Evolutionary conservation across 30 jellyfish, hydroid and myxozoan species (phyloP).

Genomic region (Rhopilema esculentum): DNA sequence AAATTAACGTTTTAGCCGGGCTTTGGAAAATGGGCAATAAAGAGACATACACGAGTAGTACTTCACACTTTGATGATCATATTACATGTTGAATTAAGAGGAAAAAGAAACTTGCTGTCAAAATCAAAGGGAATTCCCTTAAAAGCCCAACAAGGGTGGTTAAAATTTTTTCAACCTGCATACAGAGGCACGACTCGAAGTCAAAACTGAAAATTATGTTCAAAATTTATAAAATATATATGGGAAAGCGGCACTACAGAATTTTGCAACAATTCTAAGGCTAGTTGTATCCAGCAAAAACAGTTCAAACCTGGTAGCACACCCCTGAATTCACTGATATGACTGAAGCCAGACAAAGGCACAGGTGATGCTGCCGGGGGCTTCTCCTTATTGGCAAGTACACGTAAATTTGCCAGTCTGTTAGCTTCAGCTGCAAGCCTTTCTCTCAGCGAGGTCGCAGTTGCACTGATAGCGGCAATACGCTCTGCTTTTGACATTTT

Average conservation of each 20-base stretch:
- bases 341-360: not conserved
- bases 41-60: too few relatives aligned
- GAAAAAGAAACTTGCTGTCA: too few relatives aligned
- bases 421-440: conserved; percentile 86
- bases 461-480: conserved; percentile 88
- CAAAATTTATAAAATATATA: not conserved
- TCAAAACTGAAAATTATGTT: not conserved
- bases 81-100: too few relatives aligned
- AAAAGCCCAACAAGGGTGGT: too few relatives aligned
- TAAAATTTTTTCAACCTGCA: not conserved
- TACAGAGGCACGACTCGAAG: not conserved
- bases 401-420: conserved; percentile 66
- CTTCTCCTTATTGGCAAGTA: conserved; percentile 30
- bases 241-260: not conserved
- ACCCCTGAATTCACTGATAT: conserved; percentile 51
- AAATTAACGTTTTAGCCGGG: too few relatives aligned
- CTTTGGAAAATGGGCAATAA: too few relatives aligned
- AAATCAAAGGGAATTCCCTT: too few relatives aligned
- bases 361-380: conserved; percentile 66
- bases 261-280: not conserved
- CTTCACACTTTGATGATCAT: too few relatives aligned
- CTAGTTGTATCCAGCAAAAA: not conserved
- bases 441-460: conserved; percentile 85
- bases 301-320: conserved; percentile 60
- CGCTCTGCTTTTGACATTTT: conserved; percentile 83